These are phyloP conservation scores for Dendropsophus ebraccatus DNA, from an alignment of 2,113 vertebrate genomes.

Conservation along the genomic window DNA sequence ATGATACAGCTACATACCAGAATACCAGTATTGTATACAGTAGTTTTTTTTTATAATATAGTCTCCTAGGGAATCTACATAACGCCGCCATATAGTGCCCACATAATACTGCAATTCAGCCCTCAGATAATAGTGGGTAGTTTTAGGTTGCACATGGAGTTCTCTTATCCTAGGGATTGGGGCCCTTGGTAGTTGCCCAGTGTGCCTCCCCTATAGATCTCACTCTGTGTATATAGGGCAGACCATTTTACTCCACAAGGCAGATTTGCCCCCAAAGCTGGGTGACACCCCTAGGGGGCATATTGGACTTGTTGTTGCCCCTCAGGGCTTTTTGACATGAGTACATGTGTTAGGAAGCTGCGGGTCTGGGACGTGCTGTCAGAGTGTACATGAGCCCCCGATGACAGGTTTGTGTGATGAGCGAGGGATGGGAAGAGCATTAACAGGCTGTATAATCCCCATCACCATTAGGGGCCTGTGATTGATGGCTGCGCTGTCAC, in stretches of 20 bases:
- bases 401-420: conserved; percentile 44
- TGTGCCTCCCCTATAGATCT: not conserved
- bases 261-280: not conserved
- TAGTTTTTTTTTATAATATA: too few relatives aligned
- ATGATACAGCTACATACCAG: not conserved
- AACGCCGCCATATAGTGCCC: not conserved
- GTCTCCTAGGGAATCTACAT: too few relatives aligned
- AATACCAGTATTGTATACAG: too few relatives aligned
- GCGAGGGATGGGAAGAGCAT: conserved; percentile 64
- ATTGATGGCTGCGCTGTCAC: conserved; percentile 64
- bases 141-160: not conserved
- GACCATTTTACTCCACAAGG: not conserved
- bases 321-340: not conserved
- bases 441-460: conserved; percentile 54
- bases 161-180: too few relatives aligned
- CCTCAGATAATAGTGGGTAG: not conserved
- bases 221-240: not conserved
- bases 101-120: not conserved
- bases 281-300: not conserved
- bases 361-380: not conserved
- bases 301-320: not conserved
- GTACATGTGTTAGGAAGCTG: not conserved
- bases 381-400: not conserved
- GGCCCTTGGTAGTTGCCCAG: too few relatives aligned
- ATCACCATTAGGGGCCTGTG: conserved; percentile 55